Percentiles rank a stretch among this genome's conserved stretches.
phyloP scores from a whole-genome alignment of 1,140 invertebrate species.

The Cotesia glomerata region DNA sequence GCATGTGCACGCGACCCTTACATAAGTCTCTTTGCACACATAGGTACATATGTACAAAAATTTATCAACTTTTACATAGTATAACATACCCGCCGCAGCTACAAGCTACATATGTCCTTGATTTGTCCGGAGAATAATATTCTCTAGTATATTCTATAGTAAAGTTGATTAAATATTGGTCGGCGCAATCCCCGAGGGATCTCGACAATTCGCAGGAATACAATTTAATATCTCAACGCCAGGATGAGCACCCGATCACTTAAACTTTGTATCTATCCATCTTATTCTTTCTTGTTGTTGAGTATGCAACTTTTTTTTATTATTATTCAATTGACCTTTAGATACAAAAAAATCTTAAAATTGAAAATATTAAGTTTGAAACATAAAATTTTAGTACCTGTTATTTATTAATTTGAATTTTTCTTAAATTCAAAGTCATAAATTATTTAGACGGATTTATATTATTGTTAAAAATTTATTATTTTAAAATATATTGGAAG shows the following conservation, averaged over 20 bases:
- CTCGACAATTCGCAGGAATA: slow-evolving; percentile 43
- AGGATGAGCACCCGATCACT: slow-evolving; percentile 34
- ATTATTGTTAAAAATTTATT: too few relatives aligned
- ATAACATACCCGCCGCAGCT: slow-evolving; percentile 32
- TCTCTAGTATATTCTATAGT: slow-evolving; percentile 55
- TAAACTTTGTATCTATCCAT: not conserved
- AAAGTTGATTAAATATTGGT: slow-evolving; percentile 62
- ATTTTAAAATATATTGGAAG: too few relatives aligned
- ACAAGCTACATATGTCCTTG: slow-evolving; percentile 61
- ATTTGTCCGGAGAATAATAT: slow-evolving; percentile 60
- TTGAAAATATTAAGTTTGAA: not conserved
- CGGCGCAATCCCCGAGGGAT: slow-evolving; percentile 40
- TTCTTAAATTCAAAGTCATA: not conserved
- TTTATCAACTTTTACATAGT: too few relatives aligned
- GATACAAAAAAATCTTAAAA: not conserved
- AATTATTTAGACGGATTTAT: not conserved
- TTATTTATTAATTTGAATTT: not conserved
- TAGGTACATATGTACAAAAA: slow-evolving; percentile 29
- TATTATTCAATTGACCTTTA: not conserved
- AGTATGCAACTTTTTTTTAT: not conserved
- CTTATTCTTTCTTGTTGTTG: slow-evolving; percentile 15
- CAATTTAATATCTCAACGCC: slow-evolving; percentile 51
- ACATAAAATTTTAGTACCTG: not conserved
- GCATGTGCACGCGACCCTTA: not conserved
- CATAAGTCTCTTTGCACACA: slow-evolving; percentile 20